Base-by-base conservation (phyloP, 2,113 vertebrate species). In the Macquaria ambigua region DNA sequence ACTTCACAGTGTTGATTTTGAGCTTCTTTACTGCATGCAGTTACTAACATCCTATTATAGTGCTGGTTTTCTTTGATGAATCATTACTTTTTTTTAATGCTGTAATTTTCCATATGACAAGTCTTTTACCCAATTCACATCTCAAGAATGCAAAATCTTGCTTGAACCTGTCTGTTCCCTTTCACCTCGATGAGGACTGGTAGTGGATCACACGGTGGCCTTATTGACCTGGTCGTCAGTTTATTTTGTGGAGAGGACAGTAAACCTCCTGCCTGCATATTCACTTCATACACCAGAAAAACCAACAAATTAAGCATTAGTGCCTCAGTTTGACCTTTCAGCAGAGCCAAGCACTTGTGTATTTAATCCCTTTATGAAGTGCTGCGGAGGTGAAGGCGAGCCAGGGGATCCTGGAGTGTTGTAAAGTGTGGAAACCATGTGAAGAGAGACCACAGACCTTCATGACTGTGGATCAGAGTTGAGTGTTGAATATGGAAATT, bases 331-430 rank as follows among this genome's bases (percentile, higher is more conserved):
- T 16, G 70, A 82, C 79, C 77, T 86, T 82, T 55, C 37, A 18
- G 80, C 72, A 21, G 55, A 80, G 68, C 39, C 11, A 18, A 73
- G 67, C 48, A 63, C 84, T 68, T 10, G 48, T 72, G 80, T 48
- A 9, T 66, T 79, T 75, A 71, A 75, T 87, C 80, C 75, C 50
- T 43, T 52, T 23, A 83, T 76, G 59, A 39, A 61, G 81, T 6
- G 80, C 66, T 59, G 71, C 3, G 16, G 66, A 70, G 28, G 37
- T 31, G 56, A 46, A 39, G 28, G 70, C 16, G 5, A 3, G 41
- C 62, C 6, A 21, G 41, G 43, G 21, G 20, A 41, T 68, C 79
- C 53, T 11, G 37, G 69, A 56, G 55, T 18, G 55, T 10, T 78
- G 50, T 78, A 64, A 71, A 76, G 71, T 64, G 77, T 56, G 25